A percentile compares a stretch with the other conserved stretches of the same genome.
Evolutionary conservation across 2,113 vertebrate genomes (phyloP).

Genomic region (Syrrhaptes paradoxus): DNA sequence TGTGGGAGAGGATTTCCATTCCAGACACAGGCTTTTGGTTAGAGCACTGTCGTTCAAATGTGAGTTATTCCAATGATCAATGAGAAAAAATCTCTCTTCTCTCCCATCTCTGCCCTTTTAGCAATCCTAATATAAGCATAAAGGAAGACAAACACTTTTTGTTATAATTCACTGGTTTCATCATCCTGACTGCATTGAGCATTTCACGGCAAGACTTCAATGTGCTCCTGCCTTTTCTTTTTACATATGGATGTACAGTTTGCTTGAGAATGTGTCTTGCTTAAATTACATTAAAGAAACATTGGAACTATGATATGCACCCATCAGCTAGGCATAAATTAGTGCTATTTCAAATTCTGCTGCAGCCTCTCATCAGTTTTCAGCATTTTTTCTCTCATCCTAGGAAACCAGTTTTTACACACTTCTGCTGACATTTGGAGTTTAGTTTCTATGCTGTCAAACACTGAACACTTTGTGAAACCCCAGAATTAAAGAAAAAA

Average conservation of each 20-base stretch:
- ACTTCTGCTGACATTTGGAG: background rate
- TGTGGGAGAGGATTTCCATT: constrained; percentile 34
- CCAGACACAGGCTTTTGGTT: constrained; percentile 1
- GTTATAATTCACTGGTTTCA: background rate
- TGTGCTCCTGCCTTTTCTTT: background rate
- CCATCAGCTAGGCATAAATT: background rate
- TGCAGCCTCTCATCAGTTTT: background rate
- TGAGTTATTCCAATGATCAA: background rate
- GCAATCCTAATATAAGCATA: background rate
- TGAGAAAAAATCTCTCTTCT: background rate
- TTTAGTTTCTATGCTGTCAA: background rate
- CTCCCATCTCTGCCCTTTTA: background rate
- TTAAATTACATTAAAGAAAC: background rate
- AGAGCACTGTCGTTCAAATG: background rate
- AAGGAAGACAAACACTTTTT: background rate
- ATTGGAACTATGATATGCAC: background rate
- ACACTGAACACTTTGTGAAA: background rate
- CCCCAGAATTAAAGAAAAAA: background rate
- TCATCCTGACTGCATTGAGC: background rate
- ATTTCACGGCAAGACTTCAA: background rate
- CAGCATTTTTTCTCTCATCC: background rate
- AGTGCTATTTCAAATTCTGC: background rate
- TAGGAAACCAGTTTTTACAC: background rate
- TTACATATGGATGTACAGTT: background rate
- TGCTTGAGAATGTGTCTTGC: background rate